Conservation (phyloP, 2,797 vertebrate genomes). For the Macrochelys suwanniensis region DNA sequence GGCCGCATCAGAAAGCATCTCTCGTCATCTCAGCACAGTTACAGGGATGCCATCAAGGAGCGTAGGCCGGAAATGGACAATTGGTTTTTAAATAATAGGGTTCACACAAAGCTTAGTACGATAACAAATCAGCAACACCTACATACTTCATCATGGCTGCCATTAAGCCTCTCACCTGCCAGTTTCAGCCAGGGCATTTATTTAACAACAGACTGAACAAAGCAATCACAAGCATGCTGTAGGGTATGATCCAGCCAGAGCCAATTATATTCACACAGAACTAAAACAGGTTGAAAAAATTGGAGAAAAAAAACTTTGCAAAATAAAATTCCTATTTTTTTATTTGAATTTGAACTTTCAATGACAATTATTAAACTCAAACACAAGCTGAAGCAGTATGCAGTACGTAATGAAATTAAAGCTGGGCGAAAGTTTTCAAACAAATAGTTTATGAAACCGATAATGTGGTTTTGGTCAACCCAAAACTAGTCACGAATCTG, state of each 20-base stretch:
- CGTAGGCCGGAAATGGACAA: no score
- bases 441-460: no score
- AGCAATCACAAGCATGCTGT: background rate
- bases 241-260: background rate
- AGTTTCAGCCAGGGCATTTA: background rate
- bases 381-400: accelerated
- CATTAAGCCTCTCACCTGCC: background rate
- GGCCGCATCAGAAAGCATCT: background rate
- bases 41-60: background rate
- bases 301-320: background rate
- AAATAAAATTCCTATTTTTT: background rate
- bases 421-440: no score
- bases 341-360: background rate
- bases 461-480: no score
- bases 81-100: no score
- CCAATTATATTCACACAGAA: no score
- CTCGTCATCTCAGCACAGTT: background rate
- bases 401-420: background rate
- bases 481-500: no score
- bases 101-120: background rate
- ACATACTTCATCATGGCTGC: background rate
- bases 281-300: background rate
- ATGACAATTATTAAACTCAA: background rate
- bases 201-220: background rate
- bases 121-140: background rate